These are phyloP conservation scores for Sipha flava DNA, from an alignment of 1,140 invertebrate species.

Conservation along the genomic window DNA sequence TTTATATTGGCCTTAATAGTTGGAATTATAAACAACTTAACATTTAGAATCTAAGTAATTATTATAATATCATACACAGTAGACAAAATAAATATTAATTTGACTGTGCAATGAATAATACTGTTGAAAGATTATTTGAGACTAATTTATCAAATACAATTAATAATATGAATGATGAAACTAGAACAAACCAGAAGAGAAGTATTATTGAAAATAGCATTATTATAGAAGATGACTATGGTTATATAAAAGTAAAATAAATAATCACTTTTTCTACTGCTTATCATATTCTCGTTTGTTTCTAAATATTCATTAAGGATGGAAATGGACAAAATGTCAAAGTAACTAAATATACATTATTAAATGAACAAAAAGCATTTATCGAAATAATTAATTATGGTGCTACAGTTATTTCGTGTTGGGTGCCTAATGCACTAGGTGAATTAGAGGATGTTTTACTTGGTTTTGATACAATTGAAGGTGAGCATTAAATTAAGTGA, in stretches of 20 bases:
- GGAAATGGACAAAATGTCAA: not conserved
- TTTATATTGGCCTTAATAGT: not conserved
- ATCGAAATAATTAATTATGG: conserved; percentile 65
- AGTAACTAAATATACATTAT: not conserved
- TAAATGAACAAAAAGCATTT: not conserved
- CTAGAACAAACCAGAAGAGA: no score
- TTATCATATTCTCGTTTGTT: not conserved
- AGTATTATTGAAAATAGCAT: not conserved
- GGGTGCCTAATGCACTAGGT: conserved; percentile 61
- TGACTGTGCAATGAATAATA: not conserved
- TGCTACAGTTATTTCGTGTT: conserved; percentile 64
- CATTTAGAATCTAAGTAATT: not conserved
- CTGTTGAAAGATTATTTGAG: not conserved
- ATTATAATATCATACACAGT: no score
- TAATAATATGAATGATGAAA: no score
- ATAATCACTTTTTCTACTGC: no score
- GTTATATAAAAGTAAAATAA: not conserved
- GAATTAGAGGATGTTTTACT: conserved; percentile 59
- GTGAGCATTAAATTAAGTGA: conserved; percentile 39
- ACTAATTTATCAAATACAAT: not conserved
- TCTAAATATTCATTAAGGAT: not conserved
- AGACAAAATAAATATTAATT: not conserved
- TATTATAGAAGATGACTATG: not conserved
- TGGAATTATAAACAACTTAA: not conserved
- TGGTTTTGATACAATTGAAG: conserved; percentile 66